Conservation (phyloP, 2,888 invertebrate genomes). For the Operophtera brumata region DNA sequence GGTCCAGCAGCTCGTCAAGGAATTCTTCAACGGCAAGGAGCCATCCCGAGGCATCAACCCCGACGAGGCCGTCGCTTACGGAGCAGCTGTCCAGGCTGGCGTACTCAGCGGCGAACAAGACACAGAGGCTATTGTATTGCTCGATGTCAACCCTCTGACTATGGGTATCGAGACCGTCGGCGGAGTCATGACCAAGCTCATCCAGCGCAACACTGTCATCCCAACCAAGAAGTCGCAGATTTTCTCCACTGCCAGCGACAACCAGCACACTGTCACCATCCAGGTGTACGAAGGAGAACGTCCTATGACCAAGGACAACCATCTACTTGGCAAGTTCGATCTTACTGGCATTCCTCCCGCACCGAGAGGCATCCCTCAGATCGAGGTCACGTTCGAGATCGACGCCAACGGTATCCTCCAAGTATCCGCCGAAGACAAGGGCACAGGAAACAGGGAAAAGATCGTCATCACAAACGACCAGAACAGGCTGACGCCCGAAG, state of each 20-base stretch:
- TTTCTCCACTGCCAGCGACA: conserved; percentile 99
- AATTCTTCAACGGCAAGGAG: conserved; percentile 98
- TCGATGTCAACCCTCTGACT: conserved; percentile 99
- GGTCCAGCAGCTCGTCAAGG: conserved; percentile 95
- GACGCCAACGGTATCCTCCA: conserved; percentile 97
- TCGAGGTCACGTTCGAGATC: conserved; percentile 96
- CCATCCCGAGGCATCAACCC: conserved; percentile 99
- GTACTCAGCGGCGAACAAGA: conserved; percentile 98
- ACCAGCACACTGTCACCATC: conserved; percentile 99
- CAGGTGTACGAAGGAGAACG: conserved; percentile 99
- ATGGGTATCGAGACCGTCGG: conserved; percentile 99
- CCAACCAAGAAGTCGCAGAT: conserved; percentile 99
- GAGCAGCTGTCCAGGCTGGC: conserved; percentile 99
- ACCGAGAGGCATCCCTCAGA: conserved; percentile 95
- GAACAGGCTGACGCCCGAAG: conserved; percentile 97
- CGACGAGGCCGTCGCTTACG: conserved; percentile 99
- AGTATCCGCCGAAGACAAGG: conserved; percentile 99
- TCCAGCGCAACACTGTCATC: conserved; percentile 98
- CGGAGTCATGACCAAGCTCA: conserved; percentile 99
- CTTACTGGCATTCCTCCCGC: conserved; percentile 98
- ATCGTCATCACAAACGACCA: conserved; percentile 99
- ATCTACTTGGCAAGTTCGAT: conserved; percentile 98
- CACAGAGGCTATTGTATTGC: conserved; percentile 96
- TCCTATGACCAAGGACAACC: conserved; percentile 99
- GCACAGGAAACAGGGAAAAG: conserved; percentile 98